A percentile compares a stretch with the other conserved stretches of the same genome.
These are phyloP conservation scores for Brachymystax lenok DNA, from an alignment of 2,797 vertebrate species.

Conservation along the genomic window DNA sequence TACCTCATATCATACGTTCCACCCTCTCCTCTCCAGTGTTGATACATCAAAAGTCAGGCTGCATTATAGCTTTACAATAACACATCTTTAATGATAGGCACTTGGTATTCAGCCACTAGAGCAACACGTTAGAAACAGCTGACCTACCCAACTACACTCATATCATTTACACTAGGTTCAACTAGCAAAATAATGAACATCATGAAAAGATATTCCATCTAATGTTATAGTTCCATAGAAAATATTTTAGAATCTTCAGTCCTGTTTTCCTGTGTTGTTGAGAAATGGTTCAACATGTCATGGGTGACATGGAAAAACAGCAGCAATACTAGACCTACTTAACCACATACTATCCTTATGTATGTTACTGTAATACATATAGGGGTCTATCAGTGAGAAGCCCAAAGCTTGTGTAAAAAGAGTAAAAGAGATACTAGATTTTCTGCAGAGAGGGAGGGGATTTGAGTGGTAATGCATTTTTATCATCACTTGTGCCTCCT, in stretches of 20 bases:
- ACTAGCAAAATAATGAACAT: slow-evolving; percentile 74
- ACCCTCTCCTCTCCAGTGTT: slow-evolving; percentile 17
- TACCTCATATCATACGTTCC: background rate
- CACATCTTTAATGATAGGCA: slow-evolving; percentile 89
- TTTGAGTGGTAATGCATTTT: slow-evolving; percentile 10
- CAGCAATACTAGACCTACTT: slow-evolving; percentile 12
- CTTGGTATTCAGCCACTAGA: slow-evolving; percentile 87
- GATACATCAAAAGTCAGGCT: slow-evolving; percentile 51
- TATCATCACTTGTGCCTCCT: slow-evolving; percentile 14
- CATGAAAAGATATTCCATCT: slow-evolving; percentile 69
- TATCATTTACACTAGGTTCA: slow-evolving; percentile 63
- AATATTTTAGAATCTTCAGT: slow-evolving; percentile 50
- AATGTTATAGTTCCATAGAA: slow-evolving; percentile 61
- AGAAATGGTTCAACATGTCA: background rate
- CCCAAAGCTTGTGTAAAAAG: slow-evolving; percentile 14
- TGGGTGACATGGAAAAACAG: slow-evolving; percentile 25
- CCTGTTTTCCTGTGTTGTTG: slow-evolving; percentile 16
- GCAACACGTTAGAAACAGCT: slow-evolving; percentile 71
- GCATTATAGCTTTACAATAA: slow-evolving; percentile 66
- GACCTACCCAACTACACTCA: slow-evolving; percentile 65
- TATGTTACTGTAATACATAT: slow-evolving; percentile 11
- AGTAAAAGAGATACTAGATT: slow-evolving; percentile 14
- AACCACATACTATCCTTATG: slow-evolving; percentile 21
- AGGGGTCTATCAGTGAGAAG: slow-evolving; percentile 2
- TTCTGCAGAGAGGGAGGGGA: slow-evolving; percentile 17